These are phyloP conservation scores for Nothobranchius furzeri DNA, from an alignment of 2,113 vertebrate genomes.

Conservation along the genomic window DNA sequence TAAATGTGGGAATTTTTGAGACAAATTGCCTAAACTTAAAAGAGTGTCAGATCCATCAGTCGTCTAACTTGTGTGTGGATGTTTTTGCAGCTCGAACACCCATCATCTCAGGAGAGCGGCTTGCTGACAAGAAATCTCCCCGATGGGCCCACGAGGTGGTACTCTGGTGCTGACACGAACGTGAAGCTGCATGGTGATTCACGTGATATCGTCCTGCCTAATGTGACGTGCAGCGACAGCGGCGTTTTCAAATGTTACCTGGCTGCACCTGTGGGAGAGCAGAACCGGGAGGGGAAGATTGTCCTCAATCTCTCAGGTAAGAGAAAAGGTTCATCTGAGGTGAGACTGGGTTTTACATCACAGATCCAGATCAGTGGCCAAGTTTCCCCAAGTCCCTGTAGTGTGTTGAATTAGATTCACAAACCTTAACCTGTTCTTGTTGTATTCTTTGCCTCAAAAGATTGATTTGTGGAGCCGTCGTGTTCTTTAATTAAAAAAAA, in stretches of 20 bases:
- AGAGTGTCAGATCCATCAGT: not conserved
- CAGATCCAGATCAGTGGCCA: not conserved
- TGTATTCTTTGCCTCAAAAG: too few relatives aligned
- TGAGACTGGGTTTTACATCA: not conserved
- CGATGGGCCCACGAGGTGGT: conserved; percentile 18
- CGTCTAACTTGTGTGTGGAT: not conserved
- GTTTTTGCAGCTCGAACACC: conserved; percentile 31
- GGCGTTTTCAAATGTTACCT: conserved; percentile 71
- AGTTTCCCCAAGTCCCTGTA: too few relatives aligned
- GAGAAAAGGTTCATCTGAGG: not conserved
- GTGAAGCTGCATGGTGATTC: conserved; percentile 37
- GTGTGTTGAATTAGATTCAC: too few relatives aligned
- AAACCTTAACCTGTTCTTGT: too few relatives aligned
- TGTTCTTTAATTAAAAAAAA: too few relatives aligned
- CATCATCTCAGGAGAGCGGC: conserved; percentile 11
- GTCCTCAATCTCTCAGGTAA: conserved; percentile 63
- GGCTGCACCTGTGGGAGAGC: conserved; percentile 69
- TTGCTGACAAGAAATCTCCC: conserved; percentile 56
- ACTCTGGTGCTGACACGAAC: conserved; percentile 7
- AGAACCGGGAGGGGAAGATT: conserved; percentile 54
- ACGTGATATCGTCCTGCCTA: conserved; percentile 48
- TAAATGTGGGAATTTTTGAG: too few relatives aligned
- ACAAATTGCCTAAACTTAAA: too few relatives aligned
- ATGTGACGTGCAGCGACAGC: conserved; percentile 46
- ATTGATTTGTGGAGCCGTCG: too few relatives aligned